phyloP scores from a whole-genome alignment of 2,797 vertebrate species.

The Notolepis coatsorum region DNA sequence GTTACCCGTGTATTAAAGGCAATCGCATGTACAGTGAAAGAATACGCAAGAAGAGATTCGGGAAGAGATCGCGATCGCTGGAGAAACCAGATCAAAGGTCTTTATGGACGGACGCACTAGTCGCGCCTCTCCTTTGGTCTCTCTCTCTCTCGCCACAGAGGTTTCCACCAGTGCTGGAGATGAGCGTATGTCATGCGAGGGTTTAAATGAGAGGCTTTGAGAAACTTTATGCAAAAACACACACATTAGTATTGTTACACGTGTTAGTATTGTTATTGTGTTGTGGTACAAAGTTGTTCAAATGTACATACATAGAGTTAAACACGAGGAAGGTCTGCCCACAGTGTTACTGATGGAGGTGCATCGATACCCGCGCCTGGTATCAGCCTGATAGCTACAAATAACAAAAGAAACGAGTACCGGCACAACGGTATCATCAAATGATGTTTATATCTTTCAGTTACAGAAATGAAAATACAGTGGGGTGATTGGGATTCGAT shows the following conservation, averaged over 20 bases:
- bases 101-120: slow-evolving; percentile 16
- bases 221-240: slow-evolving; percentile 54
- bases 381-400: too few species aligned
- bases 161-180: neutral
- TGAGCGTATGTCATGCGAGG: slow-evolving; percentile 23
- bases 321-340: slow-evolving; percentile 55
- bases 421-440: too few species aligned
- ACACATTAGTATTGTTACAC: slow-evolving; percentile 28
- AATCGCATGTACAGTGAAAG: slow-evolving; percentile 32
- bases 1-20: slow-evolving; percentile 11
- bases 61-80: neutral
- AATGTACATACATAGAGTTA: slow-evolving; percentile 65
- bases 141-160: neutral
- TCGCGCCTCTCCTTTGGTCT: neutral
- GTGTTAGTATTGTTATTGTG: slow-evolving; percentile 15
- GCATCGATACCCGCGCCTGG: too few species aligned
- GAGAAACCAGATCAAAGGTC: slow-evolving; percentile 17
- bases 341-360: too few species aligned
- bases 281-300: slow-evolving; percentile 41
- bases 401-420: too few species aligned
- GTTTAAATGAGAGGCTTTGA: slow-evolving; percentile 55
- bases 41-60: slow-evolving; percentile 2
- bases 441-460: too few species aligned
- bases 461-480: too few species aligned
- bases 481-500: too few species aligned